Evolutionary conservation across 2,888 invertebrate species (phyloP), one percentile per base, ranked within the genome.

Genomic region (Drosophila merina): DNA sequence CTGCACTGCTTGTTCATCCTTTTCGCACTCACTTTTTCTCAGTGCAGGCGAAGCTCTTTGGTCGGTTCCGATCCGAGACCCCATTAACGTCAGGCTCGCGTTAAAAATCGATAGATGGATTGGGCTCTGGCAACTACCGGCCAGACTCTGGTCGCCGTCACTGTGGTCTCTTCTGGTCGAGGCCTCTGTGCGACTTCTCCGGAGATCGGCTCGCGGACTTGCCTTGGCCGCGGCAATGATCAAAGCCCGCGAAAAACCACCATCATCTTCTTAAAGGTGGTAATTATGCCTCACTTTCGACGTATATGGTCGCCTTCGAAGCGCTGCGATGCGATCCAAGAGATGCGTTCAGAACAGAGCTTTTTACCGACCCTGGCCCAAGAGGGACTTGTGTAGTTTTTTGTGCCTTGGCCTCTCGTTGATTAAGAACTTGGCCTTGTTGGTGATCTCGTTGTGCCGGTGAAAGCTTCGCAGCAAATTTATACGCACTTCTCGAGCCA

Each of bases 31-130:
- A 20, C 20, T 20, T 20, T 14, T 36, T 3, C 26, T 30, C 10
- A 30, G 59, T 59, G 59, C 57, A 30, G 10, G 1, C 4, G 12
- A 8, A 20, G 36, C 38, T 57, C 63, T 36, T 38, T n/a, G 31
- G 12, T 42, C 30, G n/a, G 57, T 14, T 28, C 47, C 76, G 79
- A 63, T 63, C 72, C 77, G 64, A 57, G 74, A 79, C 77, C 86
- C 85, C 89, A 91, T 91, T 91, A 91, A 89, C 87, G 91, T 91
- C 91, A 91, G 91, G 74, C 85, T 83, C 89, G 90, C 89, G 89
- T 91, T 91, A 91, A 91, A 90, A 91, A 91, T 91, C 91, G 89
- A 91, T 90, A 89, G 89, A 90, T 90, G 88, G 89, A 89, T 90
- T 89, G 89, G 83, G 80, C 79, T 63, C 68, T 57, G 63, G 62